Evolutionary conservation across 2,113 vertebrate genomes (phyloP), one percentile per base, ranked within the genome.

Genomic region (Heterotilapia buettikoferi): DNA sequence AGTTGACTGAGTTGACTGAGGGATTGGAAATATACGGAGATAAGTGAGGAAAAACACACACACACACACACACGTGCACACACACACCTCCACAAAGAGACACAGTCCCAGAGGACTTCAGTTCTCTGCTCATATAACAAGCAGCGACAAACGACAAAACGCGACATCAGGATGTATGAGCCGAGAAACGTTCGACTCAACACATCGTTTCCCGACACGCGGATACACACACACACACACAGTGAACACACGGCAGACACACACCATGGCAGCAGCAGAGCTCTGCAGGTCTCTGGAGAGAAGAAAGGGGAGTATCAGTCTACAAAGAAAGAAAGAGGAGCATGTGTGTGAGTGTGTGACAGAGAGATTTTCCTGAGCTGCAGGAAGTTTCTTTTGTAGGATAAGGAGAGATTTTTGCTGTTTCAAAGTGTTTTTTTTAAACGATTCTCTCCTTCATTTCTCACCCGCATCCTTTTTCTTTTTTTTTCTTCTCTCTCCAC

Each of bases 371-470:
- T 86, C 73, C 76, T 84, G 78, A 86, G 66, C 88, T 89, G 80
- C 81, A 80, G 89, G 84, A 86, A 54, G 89, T 90, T 93, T 92
- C 87, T 84, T 89, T 61, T 73, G 90, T 50, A 54, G 90, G 86
- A 93, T 89, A 79, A 93, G 83, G 73, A 73, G 84, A 90, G 83
- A 86, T 89, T 91, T 94, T 86, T 90, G 81, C 84, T 83, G 82
- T 88, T 92, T 88, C 85, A 83, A 84, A 88, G 79, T 82, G 86
- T 0, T 71, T 88, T 89, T 88, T 84, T 80, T 88, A 85, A 78
- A 83, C 56, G 82, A 82, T 80, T 79, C 45, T 43, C 13, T 82
- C 31, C 19, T 12, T 59, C 33, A 68, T 40, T 81, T 24, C 24
- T 54, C 45, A 4, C 3, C 31, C 21, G 1, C 18, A 21, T 11